phyloP scores from a whole-genome alignment of 2,888 invertebrate species.

The Serripes groenlandicus region DNA sequence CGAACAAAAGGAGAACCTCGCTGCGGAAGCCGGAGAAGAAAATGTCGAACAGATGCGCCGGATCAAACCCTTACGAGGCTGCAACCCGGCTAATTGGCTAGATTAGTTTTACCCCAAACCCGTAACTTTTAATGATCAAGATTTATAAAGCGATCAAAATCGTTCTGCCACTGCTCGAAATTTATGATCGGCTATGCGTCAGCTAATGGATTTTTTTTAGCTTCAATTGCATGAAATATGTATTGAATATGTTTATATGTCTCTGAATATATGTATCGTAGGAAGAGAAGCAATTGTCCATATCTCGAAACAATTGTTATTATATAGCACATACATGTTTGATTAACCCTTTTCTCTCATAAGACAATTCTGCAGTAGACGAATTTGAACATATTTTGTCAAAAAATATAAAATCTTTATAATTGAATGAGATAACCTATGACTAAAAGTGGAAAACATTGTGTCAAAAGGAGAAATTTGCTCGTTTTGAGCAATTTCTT shows the following conservation, averaged over 20 bases:
- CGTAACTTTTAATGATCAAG: neutral
- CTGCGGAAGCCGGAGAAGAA: neutral
- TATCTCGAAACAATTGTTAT: too few relatives aligned
- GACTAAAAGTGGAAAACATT: neutral
- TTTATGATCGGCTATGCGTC: neutral
- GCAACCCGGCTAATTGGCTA: slow-evolving; percentile 21
- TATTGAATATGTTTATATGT: too few relatives aligned
- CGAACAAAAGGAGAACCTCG: too few relatives aligned
- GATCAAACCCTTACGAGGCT: slow-evolving; percentile 12
- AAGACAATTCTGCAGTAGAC: neutral
- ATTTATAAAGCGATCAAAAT: neutral
- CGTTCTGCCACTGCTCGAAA: neutral
- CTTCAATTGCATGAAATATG: too few relatives aligned
- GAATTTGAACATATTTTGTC: neutral
- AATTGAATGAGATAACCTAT: neutral
- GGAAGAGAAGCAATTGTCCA: too few relatives aligned
- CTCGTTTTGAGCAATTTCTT: neutral
- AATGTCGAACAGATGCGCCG: slow-evolving; percentile 22
- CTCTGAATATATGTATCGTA: too few relatives aligned
- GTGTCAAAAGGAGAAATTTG: neutral
- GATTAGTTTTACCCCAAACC: slow-evolving; percentile 3
- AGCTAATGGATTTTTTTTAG: too few relatives aligned
- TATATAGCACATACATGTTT: too few relatives aligned
- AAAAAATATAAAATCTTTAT: neutral
- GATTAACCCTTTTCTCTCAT: neutral